Percentiles rank a stretch among this genome's conserved stretches.
Conservation (phyloP, 2,888 invertebrate genomes). For the Chromoteleia sp. region DNA sequence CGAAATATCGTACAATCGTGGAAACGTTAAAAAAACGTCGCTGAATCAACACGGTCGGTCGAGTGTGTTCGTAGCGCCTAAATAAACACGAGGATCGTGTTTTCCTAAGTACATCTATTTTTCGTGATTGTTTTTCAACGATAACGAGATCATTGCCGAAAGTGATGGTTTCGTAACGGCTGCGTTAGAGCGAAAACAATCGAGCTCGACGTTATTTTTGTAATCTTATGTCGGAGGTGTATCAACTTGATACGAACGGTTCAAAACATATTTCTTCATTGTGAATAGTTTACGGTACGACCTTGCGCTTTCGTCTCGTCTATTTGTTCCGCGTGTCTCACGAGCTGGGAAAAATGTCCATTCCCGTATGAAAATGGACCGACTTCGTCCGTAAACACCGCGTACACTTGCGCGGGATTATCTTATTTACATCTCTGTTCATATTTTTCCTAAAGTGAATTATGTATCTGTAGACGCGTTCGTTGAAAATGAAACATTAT, state of each 20-base stretch:
- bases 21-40: background rate
- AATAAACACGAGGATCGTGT: conserved; percentile 10
- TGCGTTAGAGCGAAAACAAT: conserved; percentile 29
- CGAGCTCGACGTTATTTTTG: background rate
- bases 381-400: no score
- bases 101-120: conserved; percentile 26
- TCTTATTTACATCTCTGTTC: no score
- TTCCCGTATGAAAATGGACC: no score
- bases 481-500: no score
- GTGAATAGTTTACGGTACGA: no score
- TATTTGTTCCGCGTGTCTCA: no score
- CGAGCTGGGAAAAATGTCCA: no score
- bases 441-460: no score
- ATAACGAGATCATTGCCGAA: conserved; percentile 54
- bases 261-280: no score
- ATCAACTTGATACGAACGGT: background rate
- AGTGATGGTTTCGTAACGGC: conserved; percentile 44
- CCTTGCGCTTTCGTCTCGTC: no score
- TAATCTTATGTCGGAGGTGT: background rate
- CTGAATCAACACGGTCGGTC: background rate
- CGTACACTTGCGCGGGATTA: no score
- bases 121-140: conserved; percentile 44
- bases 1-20: background rate
- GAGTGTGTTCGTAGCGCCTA: background rate
- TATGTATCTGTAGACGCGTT: no score